These are phyloP conservation scores for Nemoura dubitans DNA, from an alignment of 2,888 invertebrate species.

Conservation along the genomic window DNA sequence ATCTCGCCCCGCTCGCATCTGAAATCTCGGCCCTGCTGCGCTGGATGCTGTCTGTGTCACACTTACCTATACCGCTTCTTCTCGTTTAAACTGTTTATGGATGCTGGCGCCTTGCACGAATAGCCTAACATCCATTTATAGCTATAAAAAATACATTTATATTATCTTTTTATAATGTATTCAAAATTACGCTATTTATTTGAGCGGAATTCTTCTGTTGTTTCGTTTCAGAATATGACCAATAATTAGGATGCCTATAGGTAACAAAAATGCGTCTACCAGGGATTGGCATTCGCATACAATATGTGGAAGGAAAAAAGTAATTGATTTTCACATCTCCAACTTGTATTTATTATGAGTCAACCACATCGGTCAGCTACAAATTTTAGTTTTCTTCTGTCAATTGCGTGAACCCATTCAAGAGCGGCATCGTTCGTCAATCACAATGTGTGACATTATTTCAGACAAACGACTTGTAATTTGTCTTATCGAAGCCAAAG, in stretches of 20 bases:
- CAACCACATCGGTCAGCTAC: no score
- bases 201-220: no score
- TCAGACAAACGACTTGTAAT: not conserved
- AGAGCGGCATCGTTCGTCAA: not conserved
- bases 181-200: no score
- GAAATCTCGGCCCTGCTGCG: no score
- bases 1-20: not conserved
- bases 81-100: slow-evolving; percentile 24
- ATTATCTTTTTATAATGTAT: not conserved
- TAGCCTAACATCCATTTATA: not conserved
- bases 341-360: no score
- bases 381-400: not conserved
- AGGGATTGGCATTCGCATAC: no score
- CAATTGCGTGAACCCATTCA: not conserved
- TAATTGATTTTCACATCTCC: no score
- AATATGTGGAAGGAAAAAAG: no score
- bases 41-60: no score
- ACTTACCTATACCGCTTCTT: not conserved
- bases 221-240: no score
- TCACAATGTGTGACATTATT: not conserved
- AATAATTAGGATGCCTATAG: no score
- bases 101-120: not conserved
- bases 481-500: not conserved
- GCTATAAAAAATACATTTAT: not conserved
- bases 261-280: no score